phyloP scores from a whole-genome alignment of 2,888 invertebrate genomes.

The Stictocephala bisonia region DNA sequence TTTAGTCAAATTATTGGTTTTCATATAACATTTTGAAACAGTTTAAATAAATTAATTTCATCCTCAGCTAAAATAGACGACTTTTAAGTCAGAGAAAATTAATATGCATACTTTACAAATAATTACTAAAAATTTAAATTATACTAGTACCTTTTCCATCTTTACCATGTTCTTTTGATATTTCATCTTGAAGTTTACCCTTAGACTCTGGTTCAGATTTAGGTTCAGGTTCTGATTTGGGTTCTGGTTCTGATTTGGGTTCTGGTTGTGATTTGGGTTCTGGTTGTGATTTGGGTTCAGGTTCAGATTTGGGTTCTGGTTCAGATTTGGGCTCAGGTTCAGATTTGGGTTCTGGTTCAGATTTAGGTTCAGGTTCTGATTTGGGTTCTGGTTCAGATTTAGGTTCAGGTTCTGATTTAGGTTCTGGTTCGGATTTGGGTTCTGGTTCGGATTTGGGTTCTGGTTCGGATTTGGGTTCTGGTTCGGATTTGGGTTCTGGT shows the following conservation, averaged over 20 bases:
- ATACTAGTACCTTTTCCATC: constrained; percentile 17
- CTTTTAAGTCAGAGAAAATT: too few relatives aligned
- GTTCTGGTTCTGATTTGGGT: constrained; percentile 63
- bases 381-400: constrained; percentile 64
- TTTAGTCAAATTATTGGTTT: too few relatives aligned
- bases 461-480: constrained; percentile 64
- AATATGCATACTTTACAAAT: too few relatives aligned
- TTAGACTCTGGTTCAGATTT: too few relatives aligned
- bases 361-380: constrained; percentile 65
- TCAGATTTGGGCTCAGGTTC: constrained; percentile 63
- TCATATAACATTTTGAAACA: too few relatives aligned
- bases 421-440: constrained; percentile 61
- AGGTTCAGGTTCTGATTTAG: constrained; percentile 63
- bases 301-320: constrained; percentile 63
- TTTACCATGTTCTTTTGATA: constrained; percentile 47
- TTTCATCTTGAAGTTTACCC: constrained; percentile 54
- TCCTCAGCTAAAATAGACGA: too few relatives aligned
- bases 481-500: constrained; percentile 64
- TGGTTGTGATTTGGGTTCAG: constrained; percentile 64
- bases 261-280: constrained; percentile 65
- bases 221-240: constrained; percentile 65
- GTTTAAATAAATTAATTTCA: too few relatives aligned
- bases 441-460: constrained; percentile 63
- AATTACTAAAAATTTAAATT: too few relatives aligned
- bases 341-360: constrained; percentile 65